A percentile compares a stretch with the other conserved stretches of the same genome.
These are phyloP conservation scores for Cerceris ruficornis DNA, from an alignment of 2,888 invertebrate genomes.

Conservation along the genomic window DNA sequence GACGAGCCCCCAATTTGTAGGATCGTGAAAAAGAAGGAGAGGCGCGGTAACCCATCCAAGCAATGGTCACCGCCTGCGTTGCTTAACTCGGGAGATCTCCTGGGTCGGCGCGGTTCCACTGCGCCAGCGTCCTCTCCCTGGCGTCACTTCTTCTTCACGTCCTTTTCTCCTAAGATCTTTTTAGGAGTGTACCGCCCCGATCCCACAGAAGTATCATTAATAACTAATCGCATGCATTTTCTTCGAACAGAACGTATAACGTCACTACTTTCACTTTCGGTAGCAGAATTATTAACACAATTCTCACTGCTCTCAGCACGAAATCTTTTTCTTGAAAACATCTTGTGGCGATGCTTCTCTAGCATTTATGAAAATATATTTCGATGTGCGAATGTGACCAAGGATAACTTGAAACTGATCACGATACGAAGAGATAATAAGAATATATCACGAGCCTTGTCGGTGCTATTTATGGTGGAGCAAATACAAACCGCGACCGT, in stretches of 20 bases:
- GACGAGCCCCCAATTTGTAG: too few species aligned
- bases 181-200: too few species aligned
- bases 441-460: slow-evolving; percentile 24
- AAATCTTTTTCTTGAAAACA: slow-evolving; percentile 28
- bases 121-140: too few species aligned
- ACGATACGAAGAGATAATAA: slow-evolving; percentile 27
- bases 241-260: slow-evolving; percentile 13
- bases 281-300: slow-evolving; percentile 19
- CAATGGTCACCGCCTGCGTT: too few species aligned
- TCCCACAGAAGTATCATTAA: slow-evolving; percentile 29
- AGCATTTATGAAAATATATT: slow-evolving; percentile 31
- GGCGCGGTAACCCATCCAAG: too few species aligned
- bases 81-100: too few species aligned
- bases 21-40: too few species aligned
- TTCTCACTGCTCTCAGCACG: slow-evolving; percentile 23
- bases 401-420: slow-evolving; percentile 28
- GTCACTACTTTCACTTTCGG: slow-evolving; percentile 30
- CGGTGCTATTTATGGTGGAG: too few species aligned
- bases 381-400: slow-evolving; percentile 30
- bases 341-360: slow-evolving; percentile 31
- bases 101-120: too few species aligned
- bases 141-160: too few species aligned
- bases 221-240: slow-evolving; percentile 18
- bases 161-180: too few species aligned
- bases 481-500: slow-evolving; percentile 24